phyloP scores from a whole-genome alignment of 2,797 vertebrate genomes.

The Rhinogobio ventralis region DNA sequence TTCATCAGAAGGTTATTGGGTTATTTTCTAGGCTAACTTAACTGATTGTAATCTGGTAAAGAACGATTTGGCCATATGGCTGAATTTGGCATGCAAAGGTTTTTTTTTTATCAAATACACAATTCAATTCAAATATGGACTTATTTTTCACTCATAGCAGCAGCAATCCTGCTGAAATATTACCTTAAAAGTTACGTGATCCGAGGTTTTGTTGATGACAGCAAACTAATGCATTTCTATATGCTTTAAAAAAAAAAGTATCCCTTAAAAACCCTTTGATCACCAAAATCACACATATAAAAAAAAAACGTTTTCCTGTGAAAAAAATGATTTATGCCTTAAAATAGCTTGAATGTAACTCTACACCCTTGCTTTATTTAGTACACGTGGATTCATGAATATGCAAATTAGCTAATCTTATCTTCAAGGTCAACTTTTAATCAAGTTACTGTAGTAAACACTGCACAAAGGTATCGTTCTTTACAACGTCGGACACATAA shows the following conservation, averaged over 20 bases:
- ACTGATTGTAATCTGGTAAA: slow-evolving; percentile 61
- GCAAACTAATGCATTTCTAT: neutral
- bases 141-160: neutral
- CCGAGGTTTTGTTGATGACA: neutral
- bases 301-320: no score
- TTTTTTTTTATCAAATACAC: neutral
- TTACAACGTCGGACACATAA: no score
- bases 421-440: no score
- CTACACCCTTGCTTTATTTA: no score
- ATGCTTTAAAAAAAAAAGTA: neutral
- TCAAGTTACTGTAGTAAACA: no score
- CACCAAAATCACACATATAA: no score
- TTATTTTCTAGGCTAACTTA: slow-evolving; percentile 58
- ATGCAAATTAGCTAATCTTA: no score
- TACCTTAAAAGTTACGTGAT: neutral
- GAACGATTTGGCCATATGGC: slow-evolving; percentile 13
- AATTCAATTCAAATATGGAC: neutral
- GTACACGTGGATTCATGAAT: no score
- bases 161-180: neutral
- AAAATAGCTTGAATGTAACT: no score
- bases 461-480: no score
- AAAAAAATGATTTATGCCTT: no score
- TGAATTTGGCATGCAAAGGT: neutral
- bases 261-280: no score
- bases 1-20: slow-evolving; percentile 55